Evolutionary conservation across 2,888 invertebrate genomes (phyloP), one percentile per base, ranked within the genome.

Genomic region (Leptinotarsa peninsularis): DNA sequence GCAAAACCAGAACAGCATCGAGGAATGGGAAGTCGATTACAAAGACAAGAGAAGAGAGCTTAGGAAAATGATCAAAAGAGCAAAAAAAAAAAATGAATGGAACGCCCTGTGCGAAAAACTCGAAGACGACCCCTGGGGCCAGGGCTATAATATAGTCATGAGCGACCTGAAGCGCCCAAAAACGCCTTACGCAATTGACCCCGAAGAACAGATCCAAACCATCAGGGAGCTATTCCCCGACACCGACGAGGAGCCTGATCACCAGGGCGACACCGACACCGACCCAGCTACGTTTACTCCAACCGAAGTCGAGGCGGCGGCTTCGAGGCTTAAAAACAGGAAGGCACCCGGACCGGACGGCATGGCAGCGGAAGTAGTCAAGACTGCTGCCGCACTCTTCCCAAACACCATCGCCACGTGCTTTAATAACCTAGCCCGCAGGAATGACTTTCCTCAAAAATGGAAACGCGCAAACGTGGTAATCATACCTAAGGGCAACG

Each of bases 191-290:
- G 54, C 21, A 1, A 21, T 72, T 4, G 4, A 43, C 10, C 14
- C 66, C 0, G 33, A 60, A 17, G 13, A 43, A 10, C 50, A 27
- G 18, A 21, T 52, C 15, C n/a, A 66, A 10, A 66, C n/a, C 3
- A 66, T 49, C 13, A 66, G 2, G 15, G 72, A 49, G 7, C 72
- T 72, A 21, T 72, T 72, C 17, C 72, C 72, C 50, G 18, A 50
- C 17, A 17, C 17, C 50, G 50, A 50, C 0, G 50, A 50, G 17
- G 15, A 50, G 2, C 21, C 49, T 7, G 21, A 23, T 15, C 17
- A 15, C 27, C 10, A 10, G 23, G 50, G 17, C 15, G 49, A 18
- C 10, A 21, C n/a, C 15, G 49, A 18, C 10, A 21, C n/a, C 4
- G 17, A 49, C 21, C 50, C 50, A 4, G 52, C 68, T 4, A 27